These are phyloP conservation scores for Arbacia lixula DNA, from an alignment of 53 echinoderm and acorn worm genomes.

Conservation along the genomic window DNA sequence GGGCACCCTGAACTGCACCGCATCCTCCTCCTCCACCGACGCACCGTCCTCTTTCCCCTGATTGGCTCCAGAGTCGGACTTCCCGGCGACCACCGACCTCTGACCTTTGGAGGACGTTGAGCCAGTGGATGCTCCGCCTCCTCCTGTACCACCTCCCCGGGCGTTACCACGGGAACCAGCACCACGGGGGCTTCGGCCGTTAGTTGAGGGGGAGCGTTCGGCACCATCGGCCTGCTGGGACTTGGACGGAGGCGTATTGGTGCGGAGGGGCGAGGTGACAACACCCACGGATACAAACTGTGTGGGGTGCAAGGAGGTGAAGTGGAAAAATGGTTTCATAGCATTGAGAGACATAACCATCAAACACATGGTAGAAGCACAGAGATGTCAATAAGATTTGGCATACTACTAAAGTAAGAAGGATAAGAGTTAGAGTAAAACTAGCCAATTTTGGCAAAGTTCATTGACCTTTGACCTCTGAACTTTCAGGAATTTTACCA, in stretches of 20 bases:
- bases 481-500: too few relatives aligned
- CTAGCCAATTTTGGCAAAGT: too few relatives aligned
- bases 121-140: neutral
- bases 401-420: neutral
- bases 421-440: neutral
- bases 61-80: neutral
- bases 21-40: conserved; percentile 25
- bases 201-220: conserved; percentile 55
- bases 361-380: too few relatives aligned
- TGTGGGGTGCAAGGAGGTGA: too few relatives aligned
- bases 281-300: conserved; percentile 92
- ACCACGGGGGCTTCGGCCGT: conserved; percentile 40
- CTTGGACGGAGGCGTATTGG: conserved; percentile 72
- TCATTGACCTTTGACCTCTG: too few relatives aligned
- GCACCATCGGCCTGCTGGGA: conserved; percentile 45
- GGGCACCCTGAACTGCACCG: conserved; percentile 63
- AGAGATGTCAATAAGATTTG: conserved; percentile 1
- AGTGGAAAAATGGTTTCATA: neutral
- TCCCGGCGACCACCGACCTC: conserved; percentile 2
- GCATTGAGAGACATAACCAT: neutral
- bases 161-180: neutral
- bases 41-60: neutral
- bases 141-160: neutral
- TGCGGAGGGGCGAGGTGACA: conserved; percentile 82
- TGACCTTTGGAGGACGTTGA: neutral